Evolutionary conservation across 2,797 vertebrate genomes (phyloP).

Genomic region (Microctenopoma lineatum): DNA sequence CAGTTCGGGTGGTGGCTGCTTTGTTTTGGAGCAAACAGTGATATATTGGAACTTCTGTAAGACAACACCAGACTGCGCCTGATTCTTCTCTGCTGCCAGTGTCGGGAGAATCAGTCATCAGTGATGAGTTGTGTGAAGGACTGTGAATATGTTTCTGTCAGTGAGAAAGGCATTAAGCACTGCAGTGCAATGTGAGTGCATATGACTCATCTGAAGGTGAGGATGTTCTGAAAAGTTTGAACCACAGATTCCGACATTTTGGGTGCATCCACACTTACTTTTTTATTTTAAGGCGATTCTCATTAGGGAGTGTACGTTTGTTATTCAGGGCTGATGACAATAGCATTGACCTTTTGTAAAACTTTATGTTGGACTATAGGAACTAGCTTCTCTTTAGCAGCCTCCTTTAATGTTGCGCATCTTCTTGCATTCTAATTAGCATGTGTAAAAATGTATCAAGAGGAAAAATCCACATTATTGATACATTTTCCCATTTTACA

Average conservation of each 20-base stretch:
- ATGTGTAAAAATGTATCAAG: constrained; percentile 2
- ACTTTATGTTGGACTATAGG: neutral
- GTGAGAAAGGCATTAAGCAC: constrained; percentile 6
- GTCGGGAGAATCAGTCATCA: constrained; percentile 81
- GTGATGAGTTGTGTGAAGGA: neutral
- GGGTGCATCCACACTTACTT: constrained; percentile 4
- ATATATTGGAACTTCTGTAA: constrained; percentile 62
- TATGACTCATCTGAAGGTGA: constrained; percentile 28
- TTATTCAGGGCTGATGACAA: neutral
- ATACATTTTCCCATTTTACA: too few species aligned
- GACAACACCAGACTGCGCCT: constrained; percentile 80
- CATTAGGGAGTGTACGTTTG: constrained; percentile 4
- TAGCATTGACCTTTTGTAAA: neutral
- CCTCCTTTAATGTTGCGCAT: neutral
- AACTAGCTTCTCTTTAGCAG: neutral
- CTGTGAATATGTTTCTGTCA: constrained; percentile 32
- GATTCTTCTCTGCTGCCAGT: constrained; percentile 79
- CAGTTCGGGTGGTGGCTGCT: constrained; percentile 27
- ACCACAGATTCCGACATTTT: constrained; percentile 74
- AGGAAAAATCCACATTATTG: neutral
- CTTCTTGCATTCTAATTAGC: neutral
- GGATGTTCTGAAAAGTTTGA: constrained; percentile 71
- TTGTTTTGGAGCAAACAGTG: constrained; percentile 20
- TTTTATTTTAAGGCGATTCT: constrained; percentile 5
- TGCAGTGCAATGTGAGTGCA: constrained; percentile 34